These are phyloP conservation scores for Tribolium madens DNA, from an alignment of 1,140 invertebrate species.

Conservation along the genomic window DNA sequence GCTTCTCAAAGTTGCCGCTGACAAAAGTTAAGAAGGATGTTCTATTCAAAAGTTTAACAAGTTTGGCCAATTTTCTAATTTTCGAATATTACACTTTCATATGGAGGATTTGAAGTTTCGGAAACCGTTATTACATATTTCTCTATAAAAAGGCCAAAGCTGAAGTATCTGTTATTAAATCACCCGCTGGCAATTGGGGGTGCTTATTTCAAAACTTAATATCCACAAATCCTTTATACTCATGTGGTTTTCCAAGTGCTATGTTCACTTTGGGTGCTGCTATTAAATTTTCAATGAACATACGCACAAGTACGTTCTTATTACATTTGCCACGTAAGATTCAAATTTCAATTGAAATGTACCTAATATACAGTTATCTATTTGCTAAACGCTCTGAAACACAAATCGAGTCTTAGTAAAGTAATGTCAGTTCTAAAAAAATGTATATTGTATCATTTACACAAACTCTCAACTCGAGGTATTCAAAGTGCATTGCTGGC, in stretches of 20 bases:
- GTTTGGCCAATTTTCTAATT: constrained; percentile 21
- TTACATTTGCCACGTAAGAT: neutral
- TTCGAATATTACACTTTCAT: neutral
- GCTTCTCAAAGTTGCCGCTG: constrained; percentile 22
- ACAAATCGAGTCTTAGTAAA: no score
- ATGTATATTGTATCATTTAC: no score
- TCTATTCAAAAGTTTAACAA: constrained; percentile 16
- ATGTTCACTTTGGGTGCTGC: constrained; percentile 36
- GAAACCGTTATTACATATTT: neutral
- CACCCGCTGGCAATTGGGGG: constrained; percentile 29
- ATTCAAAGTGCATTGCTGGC: no score
- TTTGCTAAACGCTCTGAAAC: no score
- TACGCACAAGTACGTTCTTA: constrained; percentile 13
- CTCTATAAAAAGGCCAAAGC: neutral
- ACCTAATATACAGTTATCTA: no score
- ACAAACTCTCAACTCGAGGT: no score
- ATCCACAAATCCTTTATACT: constrained; percentile 52
- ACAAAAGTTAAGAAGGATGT: constrained; percentile 40
- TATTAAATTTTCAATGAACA: constrained; percentile 29
- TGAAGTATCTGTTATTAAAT: constrained; percentile 26
- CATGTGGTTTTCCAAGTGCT: constrained; percentile 51
- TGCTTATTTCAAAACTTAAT: constrained; percentile 41
- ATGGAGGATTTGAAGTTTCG: neutral
- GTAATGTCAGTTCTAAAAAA: no score
- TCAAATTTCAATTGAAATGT: neutral